Evolutionary conservation across 1,140 invertebrate species (phyloP).

Genomic region (Geopemphigus sp.): DNA sequence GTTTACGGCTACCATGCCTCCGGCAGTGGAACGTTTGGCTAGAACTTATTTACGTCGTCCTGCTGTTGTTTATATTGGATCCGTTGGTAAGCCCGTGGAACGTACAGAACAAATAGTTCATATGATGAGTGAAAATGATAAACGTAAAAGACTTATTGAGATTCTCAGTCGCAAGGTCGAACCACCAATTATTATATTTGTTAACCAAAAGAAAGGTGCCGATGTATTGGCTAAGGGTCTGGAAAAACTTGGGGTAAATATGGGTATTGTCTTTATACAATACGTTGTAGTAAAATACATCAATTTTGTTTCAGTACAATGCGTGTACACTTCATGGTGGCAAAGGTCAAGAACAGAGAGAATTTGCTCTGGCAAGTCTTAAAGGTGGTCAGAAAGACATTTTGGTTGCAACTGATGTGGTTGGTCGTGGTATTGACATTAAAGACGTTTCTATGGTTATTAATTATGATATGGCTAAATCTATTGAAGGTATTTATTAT

Average conservation of each 20-base stretch:
- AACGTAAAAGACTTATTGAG: conserved; percentile 85
- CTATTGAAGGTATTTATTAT: conserved; percentile 76
- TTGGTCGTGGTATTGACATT: conserved; percentile 99
- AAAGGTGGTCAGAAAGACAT: conserved; percentile 96
- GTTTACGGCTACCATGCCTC: conserved; percentile 99
- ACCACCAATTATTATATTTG: conserved; percentile 98
- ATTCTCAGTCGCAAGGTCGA: conserved; percentile 83
- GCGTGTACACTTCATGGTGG: conserved; percentile 97
- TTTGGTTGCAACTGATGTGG: conserved; percentile 98
- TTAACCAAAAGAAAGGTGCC: conserved; percentile 99
- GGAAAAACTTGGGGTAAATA: conserved; percentile 86
- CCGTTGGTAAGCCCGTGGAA: conserved; percentile 97
- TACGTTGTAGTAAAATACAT: not conserved
- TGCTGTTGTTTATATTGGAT: conserved; percentile 97
- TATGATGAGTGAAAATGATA: conserved; percentile 91
- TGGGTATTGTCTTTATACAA: conserved; percentile 37
- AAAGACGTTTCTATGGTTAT: conserved; percentile 98
- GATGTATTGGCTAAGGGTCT: conserved; percentile 95
- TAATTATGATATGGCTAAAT: conserved; percentile 99
- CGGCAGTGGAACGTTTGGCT: conserved; percentile 93
- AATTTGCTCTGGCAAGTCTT: conserved; percentile 93
- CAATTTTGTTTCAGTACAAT: conserved; percentile 68
- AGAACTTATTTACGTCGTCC: conserved; percentile 92
- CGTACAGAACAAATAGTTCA: conserved; percentile 96
- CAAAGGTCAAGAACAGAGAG: conserved; percentile 99